Evolutionary conservation across 37 sponge, comb jelly and placozoan species (phyloP).

Genomic region (Beroe ovata): DNA sequence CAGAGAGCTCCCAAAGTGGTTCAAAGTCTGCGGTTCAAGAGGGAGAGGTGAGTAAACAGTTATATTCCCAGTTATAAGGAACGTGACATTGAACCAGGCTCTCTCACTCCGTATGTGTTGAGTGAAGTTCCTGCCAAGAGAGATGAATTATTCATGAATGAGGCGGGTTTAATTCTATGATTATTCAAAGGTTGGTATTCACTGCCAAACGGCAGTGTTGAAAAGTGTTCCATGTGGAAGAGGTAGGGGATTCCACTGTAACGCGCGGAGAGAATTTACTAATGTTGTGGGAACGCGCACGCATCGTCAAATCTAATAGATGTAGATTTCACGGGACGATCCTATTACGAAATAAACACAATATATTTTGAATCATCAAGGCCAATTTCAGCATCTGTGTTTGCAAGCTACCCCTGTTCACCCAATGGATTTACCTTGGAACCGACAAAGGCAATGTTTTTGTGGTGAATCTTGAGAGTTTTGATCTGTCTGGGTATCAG

Average conservation of each 20-base stretch:
- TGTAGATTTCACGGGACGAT: too few species aligned
- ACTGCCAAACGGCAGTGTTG: too few species aligned
- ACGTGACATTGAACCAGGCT: too few species aligned
- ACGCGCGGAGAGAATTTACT: not conserved
- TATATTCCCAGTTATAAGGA: not conserved
- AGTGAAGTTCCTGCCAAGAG: too few species aligned
- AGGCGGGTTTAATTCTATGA: too few species aligned
- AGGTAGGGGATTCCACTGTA: too few species aligned
- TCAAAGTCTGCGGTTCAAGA: conserved; percentile 57
- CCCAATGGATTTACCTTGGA: conserved; percentile 77
- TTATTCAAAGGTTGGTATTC: too few species aligned
- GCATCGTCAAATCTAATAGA: not conserved
- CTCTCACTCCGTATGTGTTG: too few species aligned
- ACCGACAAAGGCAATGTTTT: conserved; percentile 75
- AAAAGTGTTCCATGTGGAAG: too few species aligned
- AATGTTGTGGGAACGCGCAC: not conserved
- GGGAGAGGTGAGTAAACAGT: conserved; percentile 55
- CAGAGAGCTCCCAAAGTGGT: conserved; percentile 51
- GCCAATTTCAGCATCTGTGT: conserved; percentile 55
- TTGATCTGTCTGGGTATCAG: conserved; percentile 72
- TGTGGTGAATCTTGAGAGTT: conserved; percentile 69
- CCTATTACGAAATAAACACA: too few species aligned
- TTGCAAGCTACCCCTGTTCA: conserved; percentile 51
- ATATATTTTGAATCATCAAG: too few species aligned
- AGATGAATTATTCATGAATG: too few species aligned